Evolutionary conservation across 53 echinoderm and acorn worm genomes (phyloP).

Genomic region (Stichopus horrens): DNA sequence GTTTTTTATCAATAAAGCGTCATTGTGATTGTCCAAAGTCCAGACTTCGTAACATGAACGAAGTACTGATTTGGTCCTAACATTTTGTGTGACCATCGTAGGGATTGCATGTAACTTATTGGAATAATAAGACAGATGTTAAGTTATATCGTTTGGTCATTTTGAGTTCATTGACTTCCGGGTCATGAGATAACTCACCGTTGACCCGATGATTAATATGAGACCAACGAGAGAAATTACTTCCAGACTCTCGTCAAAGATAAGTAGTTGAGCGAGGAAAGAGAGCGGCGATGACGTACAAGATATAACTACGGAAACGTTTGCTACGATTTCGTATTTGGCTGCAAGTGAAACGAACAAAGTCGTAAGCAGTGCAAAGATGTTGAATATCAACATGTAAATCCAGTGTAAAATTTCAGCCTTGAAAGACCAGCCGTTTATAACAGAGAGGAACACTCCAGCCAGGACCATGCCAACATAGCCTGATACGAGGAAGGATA

Average conservation of each 20-base stretch:
- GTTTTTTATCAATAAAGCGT: no score
- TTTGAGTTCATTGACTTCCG: background rate
- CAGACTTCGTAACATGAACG: no score
- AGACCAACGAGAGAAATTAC: background rate
- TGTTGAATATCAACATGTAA: background rate
- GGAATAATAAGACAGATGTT: no score
- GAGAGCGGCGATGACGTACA: background rate
- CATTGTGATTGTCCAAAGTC: no score
- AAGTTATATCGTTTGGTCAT: no score
- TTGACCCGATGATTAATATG: background rate
- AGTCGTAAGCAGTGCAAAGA: background rate
- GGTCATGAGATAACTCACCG: background rate
- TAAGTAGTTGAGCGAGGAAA: background rate
- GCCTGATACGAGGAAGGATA: background rate
- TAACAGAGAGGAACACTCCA: background rate
- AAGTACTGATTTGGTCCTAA: no score
- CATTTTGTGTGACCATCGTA: no score
- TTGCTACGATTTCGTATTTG: background rate
- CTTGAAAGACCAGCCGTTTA: background rate
- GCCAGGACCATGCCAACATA: background rate
- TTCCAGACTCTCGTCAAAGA: background rate
- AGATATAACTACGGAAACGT: background rate
- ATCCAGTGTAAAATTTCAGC: background rate
- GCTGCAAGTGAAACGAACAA: background rate
- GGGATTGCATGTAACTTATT: no score